phyloP scores from a whole-genome alignment of 2,888 invertebrate genomes.

The Lingula anatina region DNA sequence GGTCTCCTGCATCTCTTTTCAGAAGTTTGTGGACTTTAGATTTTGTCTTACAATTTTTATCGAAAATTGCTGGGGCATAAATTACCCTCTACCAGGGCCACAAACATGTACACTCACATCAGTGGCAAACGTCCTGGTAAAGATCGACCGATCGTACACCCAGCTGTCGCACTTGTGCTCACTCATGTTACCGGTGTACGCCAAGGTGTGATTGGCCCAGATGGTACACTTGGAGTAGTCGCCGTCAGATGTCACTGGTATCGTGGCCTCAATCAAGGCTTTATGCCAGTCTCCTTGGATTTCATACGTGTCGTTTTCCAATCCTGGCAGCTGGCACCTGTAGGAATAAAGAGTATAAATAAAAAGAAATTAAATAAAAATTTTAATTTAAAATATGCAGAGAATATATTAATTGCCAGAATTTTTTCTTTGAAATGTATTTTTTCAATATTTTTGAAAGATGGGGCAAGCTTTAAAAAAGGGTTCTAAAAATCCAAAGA shows the following conservation, averaged over 20 bases:
- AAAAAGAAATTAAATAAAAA: too few species aligned
- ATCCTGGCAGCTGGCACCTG: background rate
- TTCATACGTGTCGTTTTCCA: background rate
- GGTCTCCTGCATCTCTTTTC: too few species aligned
- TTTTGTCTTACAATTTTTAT: too few species aligned
- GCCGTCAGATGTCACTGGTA: background rate
- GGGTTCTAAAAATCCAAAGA: too few species aligned
- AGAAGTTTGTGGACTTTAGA: too few species aligned
- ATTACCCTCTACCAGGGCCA: background rate
- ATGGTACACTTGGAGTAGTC: background rate
- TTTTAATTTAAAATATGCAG: too few species aligned
- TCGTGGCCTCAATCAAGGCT: background rate
- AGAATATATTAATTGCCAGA: too few species aligned
- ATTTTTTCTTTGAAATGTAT: too few species aligned
- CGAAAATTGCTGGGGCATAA: background rate
- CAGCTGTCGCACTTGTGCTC: background rate
- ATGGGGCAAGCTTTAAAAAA: too few species aligned
- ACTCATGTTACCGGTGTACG: background rate
- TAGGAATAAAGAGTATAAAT: background rate
- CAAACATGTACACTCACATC: background rate
- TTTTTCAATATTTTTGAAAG: too few species aligned
- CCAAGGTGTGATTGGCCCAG: background rate
- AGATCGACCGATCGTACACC: constrained; percentile 1
- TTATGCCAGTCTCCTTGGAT: background rate
- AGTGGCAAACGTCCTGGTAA: constrained; percentile 1